phyloP scores from a whole-genome alignment of 2,113 vertebrate genomes.

The Stercorarius parasiticus region DNA sequence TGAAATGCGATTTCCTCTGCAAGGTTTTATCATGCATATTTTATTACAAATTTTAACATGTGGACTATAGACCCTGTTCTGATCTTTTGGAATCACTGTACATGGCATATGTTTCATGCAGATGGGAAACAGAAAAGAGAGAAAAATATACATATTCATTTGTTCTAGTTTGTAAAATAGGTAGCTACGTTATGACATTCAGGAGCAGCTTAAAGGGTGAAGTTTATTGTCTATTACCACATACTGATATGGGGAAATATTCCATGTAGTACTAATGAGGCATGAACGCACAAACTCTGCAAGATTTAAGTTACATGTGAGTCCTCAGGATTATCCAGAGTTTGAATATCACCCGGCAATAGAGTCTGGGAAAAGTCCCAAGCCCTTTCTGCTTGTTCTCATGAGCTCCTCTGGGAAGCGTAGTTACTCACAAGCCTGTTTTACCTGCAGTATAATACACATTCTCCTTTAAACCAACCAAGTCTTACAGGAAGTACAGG shows the following conservation, averaged over 20 bases:
- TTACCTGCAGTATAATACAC: background rate
- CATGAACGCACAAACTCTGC: background rate
- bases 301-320: background rate
- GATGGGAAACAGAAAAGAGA: constrained; percentile 54
- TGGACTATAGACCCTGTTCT: constrained; percentile 50
- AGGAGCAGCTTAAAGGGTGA: background rate
- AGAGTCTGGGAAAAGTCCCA: background rate
- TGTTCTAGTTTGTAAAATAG: constrained; percentile 1
- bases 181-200: background rate
- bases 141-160: constrained; percentile 57
- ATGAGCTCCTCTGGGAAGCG: background rate
- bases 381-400: background rate
- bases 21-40: constrained; percentile 65
- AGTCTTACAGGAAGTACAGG: background rate
- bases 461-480: background rate
- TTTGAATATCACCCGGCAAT: background rate
- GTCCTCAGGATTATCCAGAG: background rate
- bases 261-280: background rate
- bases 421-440: background rate
- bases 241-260: background rate
- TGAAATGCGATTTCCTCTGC: constrained; percentile 42
- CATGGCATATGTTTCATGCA: constrained; percentile 63
- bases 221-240: background rate
- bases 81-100: constrained; percentile 53
- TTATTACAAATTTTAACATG: constrained; percentile 32